phyloP scores from a whole-genome alignment of 2,888 invertebrate species.

The Diarsia rubi region DNA sequence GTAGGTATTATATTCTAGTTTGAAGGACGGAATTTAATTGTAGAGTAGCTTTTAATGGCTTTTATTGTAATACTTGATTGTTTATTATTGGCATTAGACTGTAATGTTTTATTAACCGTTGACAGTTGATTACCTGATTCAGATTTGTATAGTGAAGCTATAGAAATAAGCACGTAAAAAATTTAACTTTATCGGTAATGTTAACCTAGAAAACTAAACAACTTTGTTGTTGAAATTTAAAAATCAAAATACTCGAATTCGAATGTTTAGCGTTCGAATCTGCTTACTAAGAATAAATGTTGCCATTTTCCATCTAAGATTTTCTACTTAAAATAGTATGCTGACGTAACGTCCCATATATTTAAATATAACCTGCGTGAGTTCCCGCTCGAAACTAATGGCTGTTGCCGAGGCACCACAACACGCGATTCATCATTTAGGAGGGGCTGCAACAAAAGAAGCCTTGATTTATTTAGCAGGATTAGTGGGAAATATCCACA shows the following conservation, averaged over 20 bases:
- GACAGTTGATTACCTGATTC: not conserved
- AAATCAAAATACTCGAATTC: not conserved
- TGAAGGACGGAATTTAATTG: slow-evolving; percentile 35
- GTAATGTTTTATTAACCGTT: not conserved
- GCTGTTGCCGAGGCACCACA: slow-evolving; percentile 37
- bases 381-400: slow-evolving; percentile 64
- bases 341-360: slow-evolving; percentile 29
- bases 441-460: slow-evolving; percentile 67
- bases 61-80: slow-evolving; percentile 4
- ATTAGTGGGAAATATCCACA: slow-evolving; percentile 59
- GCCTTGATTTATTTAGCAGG: slow-evolving; percentile 69
- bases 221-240: not conserved
- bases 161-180: not conserved
- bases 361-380: slow-evolving; percentile 38
- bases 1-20: not conserved
- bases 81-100: not conserved
- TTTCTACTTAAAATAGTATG: slow-evolving; percentile 18
- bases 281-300: not conserved
- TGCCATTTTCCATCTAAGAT: not conserved
- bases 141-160: not conserved
- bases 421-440: slow-evolving; percentile 76
- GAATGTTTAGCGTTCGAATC: not conserved
- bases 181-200: not conserved
- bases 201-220: not conserved
- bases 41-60: slow-evolving; percentile 6